Evolutionary conservation across 2,797 vertebrate species (phyloP).

Genomic region (Tachyglossus aculeatus): DNA sequence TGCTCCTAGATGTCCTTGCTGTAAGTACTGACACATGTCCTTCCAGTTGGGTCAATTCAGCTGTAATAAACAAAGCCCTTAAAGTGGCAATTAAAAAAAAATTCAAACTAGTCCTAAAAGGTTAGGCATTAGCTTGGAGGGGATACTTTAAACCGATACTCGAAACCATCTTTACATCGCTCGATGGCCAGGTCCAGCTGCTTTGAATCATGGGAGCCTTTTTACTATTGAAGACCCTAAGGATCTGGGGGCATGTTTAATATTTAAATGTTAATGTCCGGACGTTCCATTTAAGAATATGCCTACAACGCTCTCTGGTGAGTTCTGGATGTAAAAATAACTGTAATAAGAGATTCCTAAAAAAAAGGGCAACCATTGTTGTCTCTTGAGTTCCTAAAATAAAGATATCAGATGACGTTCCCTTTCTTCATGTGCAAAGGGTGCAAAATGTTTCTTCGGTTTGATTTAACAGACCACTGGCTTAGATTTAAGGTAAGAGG

Average conservation of each 20-base stretch:
- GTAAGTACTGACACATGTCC: neutral
- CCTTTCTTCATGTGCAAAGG: constrained; percentile 16
- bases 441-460: constrained; percentile 2
- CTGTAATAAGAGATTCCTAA: neutral
- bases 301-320: neutral
- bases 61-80: constrained; percentile 38
- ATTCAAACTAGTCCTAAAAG: constrained; percentile 32
- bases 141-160: too few relatives aligned
- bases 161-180: too few relatives aligned
- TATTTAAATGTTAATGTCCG: too few relatives aligned
- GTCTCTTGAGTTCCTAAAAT: constrained; percentile 8
- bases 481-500: too few relatives aligned
- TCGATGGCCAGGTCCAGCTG: too few relatives aligned
- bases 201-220: too few relatives aligned
- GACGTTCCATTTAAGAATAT: too few relatives aligned
- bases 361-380: too few relatives aligned
- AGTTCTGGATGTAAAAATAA: constrained; percentile 1
- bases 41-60: constrained; percentile 35
- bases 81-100: constrained; percentile 40
- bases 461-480: constrained; percentile 17
- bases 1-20: too few relatives aligned
- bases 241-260: too few relatives aligned
- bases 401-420: constrained; percentile 17
- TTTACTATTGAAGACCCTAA: too few relatives aligned
- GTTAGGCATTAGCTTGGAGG: too few relatives aligned